These are phyloP conservation scores for Philopedon plagiatum DNA, from an alignment of 2,888 invertebrate genomes.

Conservation along the genomic window DNA sequence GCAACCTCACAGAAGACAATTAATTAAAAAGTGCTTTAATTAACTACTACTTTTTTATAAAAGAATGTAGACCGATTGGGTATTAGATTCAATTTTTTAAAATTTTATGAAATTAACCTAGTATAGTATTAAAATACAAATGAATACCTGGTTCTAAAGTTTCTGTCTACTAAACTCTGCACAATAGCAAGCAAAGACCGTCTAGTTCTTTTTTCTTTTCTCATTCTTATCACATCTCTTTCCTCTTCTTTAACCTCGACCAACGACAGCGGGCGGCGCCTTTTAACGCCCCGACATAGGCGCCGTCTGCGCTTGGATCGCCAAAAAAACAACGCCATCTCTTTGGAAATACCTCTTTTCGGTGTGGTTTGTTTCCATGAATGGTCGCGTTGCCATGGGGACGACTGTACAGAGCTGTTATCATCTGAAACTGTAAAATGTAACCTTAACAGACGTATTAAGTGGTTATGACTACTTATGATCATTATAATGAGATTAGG, in stretches of 20 bases:
- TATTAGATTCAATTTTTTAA: too few relatives aligned
- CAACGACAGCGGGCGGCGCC: conserved; percentile 76
- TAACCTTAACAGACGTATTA: background rate
- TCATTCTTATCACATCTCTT: background rate
- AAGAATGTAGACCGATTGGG: too few relatives aligned
- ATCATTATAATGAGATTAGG: too few relatives aligned
- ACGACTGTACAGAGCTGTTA: conserved; percentile 91
- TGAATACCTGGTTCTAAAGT: conserved; percentile 54
- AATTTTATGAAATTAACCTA: too few relatives aligned
- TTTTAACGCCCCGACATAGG: conserved; percentile 65
- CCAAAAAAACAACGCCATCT: conserved; percentile 81
- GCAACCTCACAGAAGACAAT: too few relatives aligned
- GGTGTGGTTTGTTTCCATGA: conserved; percentile 90
- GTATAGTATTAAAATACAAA: background rate
- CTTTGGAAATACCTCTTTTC: conserved; percentile 80
- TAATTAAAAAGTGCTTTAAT: too few relatives aligned
- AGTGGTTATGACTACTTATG: too few relatives aligned
- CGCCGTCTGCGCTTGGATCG: conserved; percentile 71
- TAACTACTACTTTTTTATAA: too few relatives aligned
- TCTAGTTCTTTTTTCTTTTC: conserved; percentile 52
- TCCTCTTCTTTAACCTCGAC: conserved; percentile 56
- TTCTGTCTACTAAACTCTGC: conserved; percentile 63
- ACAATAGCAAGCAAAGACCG: conserved; percentile 61
- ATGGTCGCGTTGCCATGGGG: conserved; percentile 92
- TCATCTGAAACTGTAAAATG: conserved; percentile 83